A percentile compares a stretch with the other conserved stretches of the same genome.
phyloP scores from a whole-genome alignment of 2,797 vertebrate species.

The Acrocephalus scirpaceus region DNA sequence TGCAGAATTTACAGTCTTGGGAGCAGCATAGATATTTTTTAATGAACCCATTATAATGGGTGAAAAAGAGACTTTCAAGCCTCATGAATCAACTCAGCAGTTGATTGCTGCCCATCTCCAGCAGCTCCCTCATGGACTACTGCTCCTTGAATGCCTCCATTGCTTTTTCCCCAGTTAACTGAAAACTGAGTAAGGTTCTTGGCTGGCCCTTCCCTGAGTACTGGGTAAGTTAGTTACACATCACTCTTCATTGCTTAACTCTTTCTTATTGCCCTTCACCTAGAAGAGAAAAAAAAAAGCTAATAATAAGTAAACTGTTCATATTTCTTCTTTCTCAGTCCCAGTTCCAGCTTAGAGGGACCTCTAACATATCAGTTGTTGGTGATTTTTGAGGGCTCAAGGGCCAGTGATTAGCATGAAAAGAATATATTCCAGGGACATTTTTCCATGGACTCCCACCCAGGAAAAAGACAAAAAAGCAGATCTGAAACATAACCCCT shows the following conservation, averaged over 20 bases:
- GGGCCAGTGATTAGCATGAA: background rate
- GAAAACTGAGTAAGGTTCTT: background rate
- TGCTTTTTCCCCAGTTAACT: background rate
- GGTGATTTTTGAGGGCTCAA: background rate
- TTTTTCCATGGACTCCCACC: accelerated
- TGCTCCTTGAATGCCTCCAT: background rate
- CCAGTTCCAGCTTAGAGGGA: background rate
- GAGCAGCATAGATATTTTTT: background rate
- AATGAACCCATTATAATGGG: background rate
- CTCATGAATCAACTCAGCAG: background rate
- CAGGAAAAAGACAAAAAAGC: background rate
- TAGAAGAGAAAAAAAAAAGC: background rate
- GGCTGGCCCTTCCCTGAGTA: background rate
- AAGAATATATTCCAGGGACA: background rate
- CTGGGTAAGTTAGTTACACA: background rate
- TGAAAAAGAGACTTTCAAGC: background rate
- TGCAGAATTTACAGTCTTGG: background rate
- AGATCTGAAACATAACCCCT: background rate
- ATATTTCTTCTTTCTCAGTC: background rate
- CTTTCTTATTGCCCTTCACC: background rate
- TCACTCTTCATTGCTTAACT: background rate
- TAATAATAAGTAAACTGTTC: background rate
- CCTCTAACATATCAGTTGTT: background rate
- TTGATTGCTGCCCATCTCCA: background rate
- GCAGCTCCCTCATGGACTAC: background rate